Base-by-base conservation (phyloP, 2,113 vertebrate species). In the Oophaga pumilio region DNA sequence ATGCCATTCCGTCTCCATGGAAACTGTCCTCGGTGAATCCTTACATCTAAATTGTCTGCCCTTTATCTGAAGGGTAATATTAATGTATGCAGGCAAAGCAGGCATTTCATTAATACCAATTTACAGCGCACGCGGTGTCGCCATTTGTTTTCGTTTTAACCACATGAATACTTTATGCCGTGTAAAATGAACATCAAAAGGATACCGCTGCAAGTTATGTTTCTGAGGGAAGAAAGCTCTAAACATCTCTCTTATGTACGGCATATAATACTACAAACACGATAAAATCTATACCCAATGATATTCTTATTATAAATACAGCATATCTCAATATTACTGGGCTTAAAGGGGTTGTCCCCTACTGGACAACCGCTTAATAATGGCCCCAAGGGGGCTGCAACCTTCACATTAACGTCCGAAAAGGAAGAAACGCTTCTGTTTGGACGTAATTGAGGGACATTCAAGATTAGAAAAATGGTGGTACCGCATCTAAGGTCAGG, bases 61-160 rank as follows among this genome's bases (percentile, higher is more conserved):
- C 49, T 88, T 88, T 73, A 73, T 83, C 56, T 56, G 79, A 88
- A 83, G 33, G 78, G n/a, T 76, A 74, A 76, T 69, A 88, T 88
- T 83, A 88, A 83, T 83, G 57, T 88, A 88, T 88, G 86, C 79
- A 88, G 66, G 26, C 68, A 81, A 74, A 71, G 78, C 62, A 62
- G 69, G 81, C 86, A 83, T 83, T 52, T 88, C 57, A 88, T 88
- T 88, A 88, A 74, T 68, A 88, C n/a, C 79, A 83, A 82, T 76
- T 88, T 83, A 82, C 56, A 74, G 69, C 24, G 4, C 84, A 26
- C 76, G n/a, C 69, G 76, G 43, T 62, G 69, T 50, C 71, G 20
- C 56, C 43, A 60, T 43, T 88, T 76, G 85, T 80, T 62, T 64
- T 73, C 33, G 33, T 78, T 64, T 87, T 64, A 52, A n/a, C 22